Evolutionary conservation across 2,797 vertebrate genomes (phyloP).

Genomic region (Pipistrellus kuhlii): DNA sequence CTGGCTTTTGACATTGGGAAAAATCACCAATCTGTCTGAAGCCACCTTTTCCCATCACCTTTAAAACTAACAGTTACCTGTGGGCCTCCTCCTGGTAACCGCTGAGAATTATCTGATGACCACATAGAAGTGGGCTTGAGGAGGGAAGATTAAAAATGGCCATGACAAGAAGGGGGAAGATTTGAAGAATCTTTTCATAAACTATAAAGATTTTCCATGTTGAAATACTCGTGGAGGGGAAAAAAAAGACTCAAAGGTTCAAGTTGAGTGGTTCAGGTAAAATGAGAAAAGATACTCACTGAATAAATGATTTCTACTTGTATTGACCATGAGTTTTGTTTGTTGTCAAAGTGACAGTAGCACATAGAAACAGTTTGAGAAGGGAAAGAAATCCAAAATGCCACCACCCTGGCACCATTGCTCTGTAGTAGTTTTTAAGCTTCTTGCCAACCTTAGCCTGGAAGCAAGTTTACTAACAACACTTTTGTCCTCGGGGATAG

Average conservation of each 20-base stretch:
- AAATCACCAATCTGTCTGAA: neutral
- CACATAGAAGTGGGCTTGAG: neutral
- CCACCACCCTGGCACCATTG: neutral
- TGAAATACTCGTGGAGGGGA: constrained; percentile 48
- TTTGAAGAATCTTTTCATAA: constrained; percentile 65
- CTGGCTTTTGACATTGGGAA: neutral
- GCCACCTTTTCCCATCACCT: neutral
- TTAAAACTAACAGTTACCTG: neutral
- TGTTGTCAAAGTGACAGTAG: neutral
- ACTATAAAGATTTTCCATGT: constrained; percentile 62
- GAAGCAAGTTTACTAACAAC: neutral
- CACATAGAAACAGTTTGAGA: neutral
- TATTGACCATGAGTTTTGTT: neutral
- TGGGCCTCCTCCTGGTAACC: neutral
- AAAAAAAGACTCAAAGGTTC: constrained; percentile 58
- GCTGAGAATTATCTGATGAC: neutral
- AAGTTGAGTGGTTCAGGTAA: constrained; percentile 58
- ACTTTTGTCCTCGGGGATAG: neutral
- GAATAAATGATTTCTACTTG: neutral
- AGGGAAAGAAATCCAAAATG: neutral
- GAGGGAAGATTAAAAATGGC: neutral
- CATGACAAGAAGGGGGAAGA: neutral
- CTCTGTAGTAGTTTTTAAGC: neutral
- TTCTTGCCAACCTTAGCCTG: neutral
- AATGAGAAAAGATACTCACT: constrained; percentile 5